Percentiles rank a stretch among this genome's conserved stretches.
Conservation (phyloP, 2,888 invertebrate species). For the Taenaris catops region DNA sequence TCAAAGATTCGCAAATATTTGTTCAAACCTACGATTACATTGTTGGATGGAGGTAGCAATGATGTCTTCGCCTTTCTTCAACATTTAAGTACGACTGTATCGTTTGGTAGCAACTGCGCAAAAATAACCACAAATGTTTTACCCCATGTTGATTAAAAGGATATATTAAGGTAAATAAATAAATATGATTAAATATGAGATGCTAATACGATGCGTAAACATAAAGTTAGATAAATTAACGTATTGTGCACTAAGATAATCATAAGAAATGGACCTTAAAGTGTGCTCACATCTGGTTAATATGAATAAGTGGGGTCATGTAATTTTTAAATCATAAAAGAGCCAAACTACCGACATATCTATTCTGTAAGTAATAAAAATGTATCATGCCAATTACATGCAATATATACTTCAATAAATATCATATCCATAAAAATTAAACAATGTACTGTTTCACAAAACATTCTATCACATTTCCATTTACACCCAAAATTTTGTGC, state of each 20-base stretch:
- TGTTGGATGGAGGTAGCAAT: slow-evolving; percentile 60
- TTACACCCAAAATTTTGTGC: slow-evolving; percentile 21
- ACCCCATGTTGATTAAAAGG: slow-evolving; percentile 16
- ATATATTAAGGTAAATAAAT: too few species aligned
- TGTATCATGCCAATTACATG: slow-evolving; percentile 23
- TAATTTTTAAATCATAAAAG: too few species aligned
- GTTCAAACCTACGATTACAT: slow-evolving; percentile 60
- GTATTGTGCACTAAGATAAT: too few species aligned
- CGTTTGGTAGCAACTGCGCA: slow-evolving; percentile 72
- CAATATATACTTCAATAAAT: slow-evolving; percentile 24
- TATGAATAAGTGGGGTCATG: too few species aligned
- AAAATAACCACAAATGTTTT: slow-evolving; percentile 42
- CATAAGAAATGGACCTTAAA: too few species aligned
- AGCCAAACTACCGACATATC: too few species aligned
- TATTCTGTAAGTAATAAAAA: slow-evolving; percentile 8
- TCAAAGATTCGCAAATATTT: slow-evolving; percentile 39
- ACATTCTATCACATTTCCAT: slow-evolving; percentile 37
- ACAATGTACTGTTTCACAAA: slow-evolving; percentile 25
- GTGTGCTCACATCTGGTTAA: too few species aligned
- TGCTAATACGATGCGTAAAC: too few species aligned
- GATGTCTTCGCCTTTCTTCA: slow-evolving; percentile 58
- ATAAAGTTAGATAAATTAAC: too few species aligned
- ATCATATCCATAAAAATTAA: slow-evolving; percentile 20
- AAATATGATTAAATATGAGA: too few species aligned
- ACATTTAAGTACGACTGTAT: slow-evolving; percentile 75